Conservation (phyloP, 2,797 vertebrate species). For the Halcyon leucocephala region DNA sequence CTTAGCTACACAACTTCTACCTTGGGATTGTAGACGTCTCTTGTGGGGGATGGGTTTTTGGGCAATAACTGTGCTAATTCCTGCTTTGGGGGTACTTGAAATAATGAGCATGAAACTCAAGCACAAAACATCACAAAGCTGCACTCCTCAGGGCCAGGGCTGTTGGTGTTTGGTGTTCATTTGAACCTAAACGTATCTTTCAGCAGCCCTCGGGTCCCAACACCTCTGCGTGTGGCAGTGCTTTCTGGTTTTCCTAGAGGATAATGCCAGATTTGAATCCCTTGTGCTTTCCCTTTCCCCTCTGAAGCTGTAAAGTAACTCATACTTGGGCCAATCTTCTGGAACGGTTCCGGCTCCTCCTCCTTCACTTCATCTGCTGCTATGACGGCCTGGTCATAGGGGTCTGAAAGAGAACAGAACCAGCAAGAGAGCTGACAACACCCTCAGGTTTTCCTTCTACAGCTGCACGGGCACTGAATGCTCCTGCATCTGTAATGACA, state of each 20-base stretch:
- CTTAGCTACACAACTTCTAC: neutral
- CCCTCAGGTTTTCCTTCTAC: conserved; percentile 4
- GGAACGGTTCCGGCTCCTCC: conserved; percentile 93
- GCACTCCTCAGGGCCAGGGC: neutral
- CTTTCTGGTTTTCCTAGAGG: neutral
- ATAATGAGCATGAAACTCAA: neutral
- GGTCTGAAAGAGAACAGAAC: conserved; percentile 86
- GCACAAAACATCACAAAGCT: neutral
- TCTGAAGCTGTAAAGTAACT: neutral
- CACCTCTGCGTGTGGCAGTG: neutral
- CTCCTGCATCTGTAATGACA: conserved; percentile 29
- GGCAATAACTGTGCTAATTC: neutral
- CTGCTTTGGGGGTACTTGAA: neutral
- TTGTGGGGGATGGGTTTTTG: neutral
- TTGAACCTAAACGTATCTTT: neutral
- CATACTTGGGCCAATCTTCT: conserved; percentile 99
- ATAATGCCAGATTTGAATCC: neutral
- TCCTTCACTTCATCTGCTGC: conserved; percentile 94
- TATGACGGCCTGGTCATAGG: conserved; percentile 93
- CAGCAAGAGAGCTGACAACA: conserved; percentile 52
- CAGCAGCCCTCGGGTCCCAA: neutral
- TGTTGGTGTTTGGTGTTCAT: neutral
- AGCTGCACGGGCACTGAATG: conserved; percentile 32
- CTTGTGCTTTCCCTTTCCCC: neutral
- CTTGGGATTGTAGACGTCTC: neutral